Evolutionary conservation across 1,140 invertebrate species (phyloP).

Genomic region (Zaprionus inermis): DNA sequence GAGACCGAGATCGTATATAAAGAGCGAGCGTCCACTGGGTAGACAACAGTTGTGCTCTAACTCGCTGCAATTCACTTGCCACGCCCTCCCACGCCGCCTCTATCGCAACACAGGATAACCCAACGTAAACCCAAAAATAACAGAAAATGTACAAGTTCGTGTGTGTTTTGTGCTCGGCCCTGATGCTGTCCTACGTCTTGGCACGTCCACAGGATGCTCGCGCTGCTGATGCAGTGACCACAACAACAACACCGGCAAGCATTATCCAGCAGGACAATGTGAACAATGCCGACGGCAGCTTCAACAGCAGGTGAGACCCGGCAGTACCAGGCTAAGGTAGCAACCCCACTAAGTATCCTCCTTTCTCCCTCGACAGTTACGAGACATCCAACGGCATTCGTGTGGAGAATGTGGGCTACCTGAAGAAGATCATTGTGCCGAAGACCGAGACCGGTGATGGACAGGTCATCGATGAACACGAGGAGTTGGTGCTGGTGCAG

Average conservation of each 20-base stretch:
- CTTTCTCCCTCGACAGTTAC: constrained; percentile 83
- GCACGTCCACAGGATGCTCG: constrained; percentile 73
- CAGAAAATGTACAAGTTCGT: constrained; percentile 75
- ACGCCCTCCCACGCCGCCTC: constrained; percentile 10
- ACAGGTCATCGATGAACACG: constrained; percentile 85
- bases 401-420: constrained; percentile 86
- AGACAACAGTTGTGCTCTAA: constrained; percentile 67
- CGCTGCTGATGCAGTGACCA: constrained; percentile 29
- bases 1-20: constrained; percentile 63
- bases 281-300: constrained; percentile 82
- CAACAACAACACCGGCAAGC: constrained; percentile 74
- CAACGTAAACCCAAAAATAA: not conserved
- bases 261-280: constrained; percentile 83
- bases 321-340: not conserved
- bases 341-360: not conserved
- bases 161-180: constrained; percentile 62
- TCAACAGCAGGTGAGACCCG: constrained; percentile 73
- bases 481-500: constrained; percentile 86
- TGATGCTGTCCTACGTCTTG: constrained; percentile 66
- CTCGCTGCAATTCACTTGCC: constrained; percentile 52
- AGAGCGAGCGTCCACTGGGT: constrained; percentile 34
- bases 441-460: constrained; percentile 84
- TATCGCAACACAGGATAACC: constrained; percentile 50
- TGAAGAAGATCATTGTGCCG: constrained; percentile 85
- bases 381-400: constrained; percentile 88